These are phyloP conservation scores for Luffia ferchaultella DNA, from an alignment of 2,888 invertebrate genomes.

Conservation along the genomic window DNA sequence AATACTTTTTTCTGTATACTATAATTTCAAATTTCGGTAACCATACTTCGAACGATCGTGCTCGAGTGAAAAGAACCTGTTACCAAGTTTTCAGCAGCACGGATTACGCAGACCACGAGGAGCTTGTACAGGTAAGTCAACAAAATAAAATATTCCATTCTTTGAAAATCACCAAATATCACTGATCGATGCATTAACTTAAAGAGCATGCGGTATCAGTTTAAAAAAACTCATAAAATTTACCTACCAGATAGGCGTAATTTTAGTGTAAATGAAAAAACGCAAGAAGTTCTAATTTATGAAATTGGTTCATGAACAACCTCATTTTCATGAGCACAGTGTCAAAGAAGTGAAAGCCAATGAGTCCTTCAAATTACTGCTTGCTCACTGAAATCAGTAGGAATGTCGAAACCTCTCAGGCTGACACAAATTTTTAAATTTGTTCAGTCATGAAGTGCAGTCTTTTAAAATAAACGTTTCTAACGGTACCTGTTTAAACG, in stretches of 20 bases:
- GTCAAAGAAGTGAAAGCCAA: not conserved
- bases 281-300: not conserved
- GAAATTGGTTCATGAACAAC: not conserved
- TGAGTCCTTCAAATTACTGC: not conserved
- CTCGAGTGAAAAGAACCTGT: conserved; percentile 48
- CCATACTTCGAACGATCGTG: conserved; percentile 31
- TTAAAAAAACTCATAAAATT: too few species aligned
- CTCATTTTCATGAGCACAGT: not conserved
- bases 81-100: conserved; percentile 44
- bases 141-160: too few species aligned
- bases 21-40: conserved; percentile 32
- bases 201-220: too few species aligned
- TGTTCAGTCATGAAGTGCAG: not conserved
- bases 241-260: too few species aligned
- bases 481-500: too few species aligned
- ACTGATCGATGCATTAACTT: too few species aligned
- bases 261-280: not conserved
- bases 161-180: too few species aligned
- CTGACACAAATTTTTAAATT: not conserved
- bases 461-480: too few species aligned
- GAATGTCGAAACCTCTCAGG: not conserved
- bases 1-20: conserved; percentile 27
- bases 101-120: conserved; percentile 43
- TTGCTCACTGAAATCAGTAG: not conserved
- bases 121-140: not conserved